Conservation (phyloP, 2,888 invertebrate genomes). For the Thyatira batis region DNA sequence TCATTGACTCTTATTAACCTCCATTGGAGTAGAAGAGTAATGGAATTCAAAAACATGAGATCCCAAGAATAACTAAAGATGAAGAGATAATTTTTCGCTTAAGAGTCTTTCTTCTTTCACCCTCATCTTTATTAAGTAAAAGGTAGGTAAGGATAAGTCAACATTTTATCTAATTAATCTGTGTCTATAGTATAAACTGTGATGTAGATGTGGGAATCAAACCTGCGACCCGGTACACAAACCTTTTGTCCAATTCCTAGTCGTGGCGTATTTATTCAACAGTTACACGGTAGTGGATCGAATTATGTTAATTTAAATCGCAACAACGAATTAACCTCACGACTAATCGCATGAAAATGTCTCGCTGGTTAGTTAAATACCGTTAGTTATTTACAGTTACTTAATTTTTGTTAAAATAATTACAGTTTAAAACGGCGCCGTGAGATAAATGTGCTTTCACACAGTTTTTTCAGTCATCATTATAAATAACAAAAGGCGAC, state of each 20-base stretch:
- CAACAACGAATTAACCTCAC: constrained; percentile 22
- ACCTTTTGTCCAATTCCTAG: neutral
- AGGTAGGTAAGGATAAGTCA: no score
- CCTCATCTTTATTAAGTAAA: neutral
- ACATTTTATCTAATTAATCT: no score
- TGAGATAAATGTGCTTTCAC: constrained; percentile 17
- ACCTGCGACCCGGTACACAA: neutral
- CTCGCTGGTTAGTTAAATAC: constrained; percentile 35
- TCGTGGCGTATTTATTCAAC: neutral
- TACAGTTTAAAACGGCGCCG: constrained; percentile 19
- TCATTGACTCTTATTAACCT: no score
- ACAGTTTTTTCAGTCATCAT: constrained; percentile 4
- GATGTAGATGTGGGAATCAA: neutral
- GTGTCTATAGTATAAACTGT: no score
- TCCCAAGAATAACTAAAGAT: no score
- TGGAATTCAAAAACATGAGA: no score
- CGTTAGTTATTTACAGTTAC: constrained; percentile 28
- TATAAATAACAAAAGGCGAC: neutral
- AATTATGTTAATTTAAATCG: constrained; percentile 13
- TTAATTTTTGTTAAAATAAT: constrained; percentile 20
- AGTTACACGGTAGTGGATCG: neutral
- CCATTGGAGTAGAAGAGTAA: no score
- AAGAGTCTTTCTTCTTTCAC: no score
- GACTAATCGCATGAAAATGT: constrained; percentile 26
- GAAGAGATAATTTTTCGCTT: no score